Evolutionary conservation across 2,888 invertebrate genomes (phyloP), one percentile per base, ranked within the genome.

Genomic region (Ichneumoninae sp.): DNA sequence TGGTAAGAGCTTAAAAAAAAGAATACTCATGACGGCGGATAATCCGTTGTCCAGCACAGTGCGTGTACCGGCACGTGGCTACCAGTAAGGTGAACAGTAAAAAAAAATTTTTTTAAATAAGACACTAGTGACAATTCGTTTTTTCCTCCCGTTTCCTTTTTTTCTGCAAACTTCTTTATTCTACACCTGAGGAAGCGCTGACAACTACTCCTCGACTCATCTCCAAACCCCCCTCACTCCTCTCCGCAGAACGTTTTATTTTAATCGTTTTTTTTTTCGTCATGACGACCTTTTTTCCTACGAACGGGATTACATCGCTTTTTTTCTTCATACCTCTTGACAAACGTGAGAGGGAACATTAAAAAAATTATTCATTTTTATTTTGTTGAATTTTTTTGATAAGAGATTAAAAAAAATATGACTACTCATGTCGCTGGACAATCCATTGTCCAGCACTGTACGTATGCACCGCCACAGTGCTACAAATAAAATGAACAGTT

Each of bases 371-470:
- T 19, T 33, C 0, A 4, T 30, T 5, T 19, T 50, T 52, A 19
- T 76, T n/a, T 52, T 47, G 33, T 30, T 52, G 54, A 8, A 19
- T 22, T 47, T 72, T 57, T 69, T n/a, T 57, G 16, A 62, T 40
- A 62, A 44, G 36, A 26, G 7, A 60, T 22, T 22, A 60, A 3
- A 70, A 60, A 74, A 19, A 5, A 16, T 60, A 47, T 52, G 30
- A 80, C 66, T 77, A 93, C 93, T 93, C 83, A 93, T 93, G 79
- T 93, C 93, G 82, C 90, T 90, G 83, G 93, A 92, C 80, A 93
- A 90, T 72, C 93, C 93, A 79, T 93, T 93, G 89, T 93, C 19
- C 19, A 19, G 19, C 19, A 19, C 0, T 19, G 19, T 19, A 0
- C 19, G 0, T 0, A 0, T 19, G 19, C 19, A 19, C 19, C 19